phyloP scores from a whole-genome alignment of 2,113 vertebrate species.

The Cyprinodon tularosa region DNA sequence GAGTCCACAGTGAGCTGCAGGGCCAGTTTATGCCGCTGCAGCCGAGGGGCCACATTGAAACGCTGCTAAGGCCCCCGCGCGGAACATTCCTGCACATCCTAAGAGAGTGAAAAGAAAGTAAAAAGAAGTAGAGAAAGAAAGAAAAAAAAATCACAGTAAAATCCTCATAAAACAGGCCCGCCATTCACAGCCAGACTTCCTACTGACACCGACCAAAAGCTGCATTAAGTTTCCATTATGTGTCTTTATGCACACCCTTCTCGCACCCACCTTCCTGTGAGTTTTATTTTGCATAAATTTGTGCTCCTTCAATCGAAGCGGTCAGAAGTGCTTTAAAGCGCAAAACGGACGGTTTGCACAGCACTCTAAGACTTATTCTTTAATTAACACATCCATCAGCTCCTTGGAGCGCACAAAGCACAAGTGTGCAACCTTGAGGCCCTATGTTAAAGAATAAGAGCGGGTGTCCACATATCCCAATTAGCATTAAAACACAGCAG shows the following conservation, averaged over 20 bases:
- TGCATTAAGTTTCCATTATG: conserved; percentile 70
- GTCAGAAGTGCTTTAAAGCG: conserved; percentile 55
- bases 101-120: background rate
- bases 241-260: conserved; percentile 22
- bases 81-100: conserved; percentile 95
- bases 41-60: conserved; percentile 91
- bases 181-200: conserved; percentile 89
- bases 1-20: conserved; percentile 84
- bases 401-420: conserved; percentile 20
- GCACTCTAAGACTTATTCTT: conserved; percentile 21
- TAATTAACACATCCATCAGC: conserved; percentile 31
- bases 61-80: conserved; percentile 83
- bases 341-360: conserved; percentile 36
- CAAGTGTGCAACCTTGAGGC: conserved; percentile 23
- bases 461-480: conserved; percentile 59
- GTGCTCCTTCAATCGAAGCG: conserved; percentile 61
- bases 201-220: conserved; percentile 80
- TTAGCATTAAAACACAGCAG: conserved; percentile 76
- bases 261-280: background rate
- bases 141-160: conserved; percentile 83
- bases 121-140: conserved; percentile 67
- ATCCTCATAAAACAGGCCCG: conserved; percentile 90
- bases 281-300: conserved; percentile 67
- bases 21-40: conserved; percentile 71
- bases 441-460: conserved; percentile 25